These are phyloP conservation scores for Mellivora capensis DNA, from an alignment of 2,113 vertebrate species.

Conservation along the genomic window DNA sequence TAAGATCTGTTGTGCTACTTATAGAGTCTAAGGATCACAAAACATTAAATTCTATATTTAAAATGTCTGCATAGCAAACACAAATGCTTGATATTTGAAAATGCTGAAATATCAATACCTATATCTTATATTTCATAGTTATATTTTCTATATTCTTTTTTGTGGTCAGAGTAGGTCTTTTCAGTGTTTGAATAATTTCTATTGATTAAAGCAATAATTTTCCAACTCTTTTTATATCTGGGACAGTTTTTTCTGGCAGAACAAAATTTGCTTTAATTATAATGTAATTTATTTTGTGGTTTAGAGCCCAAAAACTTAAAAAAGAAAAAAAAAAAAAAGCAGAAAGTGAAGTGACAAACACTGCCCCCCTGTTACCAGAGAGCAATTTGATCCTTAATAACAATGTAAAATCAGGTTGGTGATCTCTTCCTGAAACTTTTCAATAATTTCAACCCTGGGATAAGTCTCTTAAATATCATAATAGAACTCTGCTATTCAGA, in stretches of 20 bases:
- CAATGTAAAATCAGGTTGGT: not conserved
- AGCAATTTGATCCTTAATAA: not conserved
- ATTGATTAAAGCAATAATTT: constrained; percentile 57
- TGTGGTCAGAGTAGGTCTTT: not conserved
- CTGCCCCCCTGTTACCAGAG: not conserved
- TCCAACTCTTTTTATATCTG: constrained; percentile 33
- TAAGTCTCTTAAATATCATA: not conserved
- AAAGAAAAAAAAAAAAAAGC: not conserved
- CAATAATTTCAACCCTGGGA: not conserved
- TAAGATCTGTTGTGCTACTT: constrained; percentile 20
- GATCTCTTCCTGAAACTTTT: not conserved
- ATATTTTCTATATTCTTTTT: constrained; percentile 33
- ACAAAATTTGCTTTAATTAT: constrained; percentile 45
- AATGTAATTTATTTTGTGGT: constrained; percentile 34
- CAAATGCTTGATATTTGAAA: constrained; percentile 61
- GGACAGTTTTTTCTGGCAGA: constrained; percentile 23
- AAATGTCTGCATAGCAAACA: constrained; percentile 10
- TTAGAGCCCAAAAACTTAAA: not conserved
- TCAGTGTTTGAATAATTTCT: constrained; percentile 58
- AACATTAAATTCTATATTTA: constrained; percentile 47
- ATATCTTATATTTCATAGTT: constrained; percentile 21
- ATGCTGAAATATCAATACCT: constrained; percentile 50
- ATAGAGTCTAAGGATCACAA: not conserved
- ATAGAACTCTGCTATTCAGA: not conserved
- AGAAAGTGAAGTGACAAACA: not conserved